Evolutionary conservation across 2,888 invertebrate genomes (phyloP), one percentile per base, ranked within the genome.

Genomic region (Euzophera pinguis): DNA sequence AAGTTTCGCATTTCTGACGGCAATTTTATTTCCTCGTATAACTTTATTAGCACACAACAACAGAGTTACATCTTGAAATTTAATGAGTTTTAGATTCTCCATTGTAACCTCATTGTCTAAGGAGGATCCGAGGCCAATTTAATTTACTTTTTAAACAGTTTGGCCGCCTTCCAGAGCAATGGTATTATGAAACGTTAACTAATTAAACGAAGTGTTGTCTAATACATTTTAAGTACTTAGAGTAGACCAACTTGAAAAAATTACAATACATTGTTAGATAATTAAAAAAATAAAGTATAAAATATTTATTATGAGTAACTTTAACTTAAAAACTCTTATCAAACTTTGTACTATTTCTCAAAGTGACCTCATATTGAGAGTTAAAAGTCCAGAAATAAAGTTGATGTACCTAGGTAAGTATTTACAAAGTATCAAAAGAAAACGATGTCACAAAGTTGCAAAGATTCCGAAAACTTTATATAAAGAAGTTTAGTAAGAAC

Each of bases 61-160:
- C 32, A 16, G 32, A 45, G 45, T 32, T 45, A 45, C 45, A 32
- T 45, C 32, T 45, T 48, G 47, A 37, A 50, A 50, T 50, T 41
- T 39, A 50, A 32, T 49, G 37, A 50, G 22, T 17, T 35, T 51
- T 43, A 51, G 27, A 43, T 22, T 43, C 43, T 35, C 49, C 14
- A 50, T 43, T 42, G 50, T 50, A 50, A 50, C 35, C 59, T 59
- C 57, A 60, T 63, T 63, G 63, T 65, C 64, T 63, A 57, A 65
- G 62, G 58, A 59, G 59, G 56, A 54, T 57, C 53, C 56, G 59
- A 57, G 62, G 62, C 65, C 68, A 68, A 69, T 72, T 73, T 69
- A 68, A 74, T 72, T 70, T 67, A 64, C 64, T 72, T 66, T 68
- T 64, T 55, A 67, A 69, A 68, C 57, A 59, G 62, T 55, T 59